Evolutionary conservation across 2,797 vertebrate species (phyloP), one percentile per base, ranked within the genome.

Genomic region (Psittacula derbiana): DNA sequence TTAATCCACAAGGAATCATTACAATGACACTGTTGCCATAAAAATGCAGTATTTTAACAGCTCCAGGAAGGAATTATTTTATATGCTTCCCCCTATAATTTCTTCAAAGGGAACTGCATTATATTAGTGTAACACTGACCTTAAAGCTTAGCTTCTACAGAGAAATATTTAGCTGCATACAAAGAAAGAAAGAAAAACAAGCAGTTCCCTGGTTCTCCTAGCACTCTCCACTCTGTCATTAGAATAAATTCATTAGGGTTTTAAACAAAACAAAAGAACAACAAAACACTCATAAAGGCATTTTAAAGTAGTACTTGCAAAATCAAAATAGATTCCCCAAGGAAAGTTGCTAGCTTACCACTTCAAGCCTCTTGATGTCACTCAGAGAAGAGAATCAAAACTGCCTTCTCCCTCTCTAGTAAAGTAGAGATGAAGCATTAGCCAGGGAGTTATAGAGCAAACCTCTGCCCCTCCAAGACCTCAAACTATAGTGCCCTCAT

Each of bases 381-480:
- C 28, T 66, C 21, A 58, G 36, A 75, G 8, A 36, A 25, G 16
- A 28, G 3, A 8, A 53, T 40, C 30, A 80, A 78, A 64, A 11
- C 5, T n/a, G 14, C 12, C 14, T 61, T 46, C 53, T 55, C 41
- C 21, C 17, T 11, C 0, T 5, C 21, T 21, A 0, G 13, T 8
- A 30, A 60, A 62, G 18, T 0, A 47, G 19, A 70, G 24, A 21
- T 9, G 4, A 33, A 7, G 7, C 3, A 43, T 24, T 46, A n/a
- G 41, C 31, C 33, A 49, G 5, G 3, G 6, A 55, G 5, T n/a
- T 73, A 1, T 6, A 60, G 5, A 15, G 0, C 41, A 84, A 33
- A 2, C 3, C 21, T 9, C 11, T 18, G 0, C 19, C 53, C 4
- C 52, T 55, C 7, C 0, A 58, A 12, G 1, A 21, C 17, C 10